phyloP scores from a whole-genome alignment of 2,797 vertebrate genomes.

The Mus spretus region DNA sequence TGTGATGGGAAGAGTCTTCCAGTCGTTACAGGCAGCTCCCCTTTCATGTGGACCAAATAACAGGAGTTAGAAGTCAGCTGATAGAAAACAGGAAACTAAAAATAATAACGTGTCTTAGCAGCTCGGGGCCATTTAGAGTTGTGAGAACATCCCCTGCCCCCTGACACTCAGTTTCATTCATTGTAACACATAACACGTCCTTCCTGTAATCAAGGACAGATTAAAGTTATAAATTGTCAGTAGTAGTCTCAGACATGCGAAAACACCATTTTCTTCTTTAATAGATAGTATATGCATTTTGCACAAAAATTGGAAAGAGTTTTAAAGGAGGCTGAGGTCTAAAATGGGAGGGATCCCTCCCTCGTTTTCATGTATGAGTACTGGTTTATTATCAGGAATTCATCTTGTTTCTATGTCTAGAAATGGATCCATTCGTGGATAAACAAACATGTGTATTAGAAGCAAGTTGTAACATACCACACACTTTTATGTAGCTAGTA shows the following conservation, averaged over 20 bases:
- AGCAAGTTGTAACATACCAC: not conserved
- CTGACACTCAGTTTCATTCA: not conserved
- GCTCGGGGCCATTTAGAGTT: not conserved
- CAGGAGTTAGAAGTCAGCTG: not conserved
- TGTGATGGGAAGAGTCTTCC: not conserved
- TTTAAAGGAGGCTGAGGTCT: not conserved
- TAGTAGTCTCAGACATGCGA: not conserved
- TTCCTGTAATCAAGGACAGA: not conserved
- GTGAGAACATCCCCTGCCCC: not conserved
- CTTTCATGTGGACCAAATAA: not conserved
- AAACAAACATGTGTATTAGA: not conserved
- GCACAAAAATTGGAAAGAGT: not conserved
- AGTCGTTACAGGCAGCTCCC: not conserved
- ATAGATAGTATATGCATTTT: not conserved
- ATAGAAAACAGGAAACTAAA: not conserved
- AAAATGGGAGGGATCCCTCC: too few species aligned
- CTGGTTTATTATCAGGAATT: not conserved
- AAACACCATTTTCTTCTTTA: constrained; percentile 17
- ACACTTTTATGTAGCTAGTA: not conserved
- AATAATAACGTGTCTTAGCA: not conserved
- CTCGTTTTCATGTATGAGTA: not conserved
- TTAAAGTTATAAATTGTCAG: not conserved
- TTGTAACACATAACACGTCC: not conserved
- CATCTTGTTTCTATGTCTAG: constrained; percentile 17
- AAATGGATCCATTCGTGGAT: not conserved